Percentiles rank a stretch among this genome's conserved stretches.
Conservation (phyloP, 1,140 invertebrate genomes). For the Globodera rostochiensis region DNA sequence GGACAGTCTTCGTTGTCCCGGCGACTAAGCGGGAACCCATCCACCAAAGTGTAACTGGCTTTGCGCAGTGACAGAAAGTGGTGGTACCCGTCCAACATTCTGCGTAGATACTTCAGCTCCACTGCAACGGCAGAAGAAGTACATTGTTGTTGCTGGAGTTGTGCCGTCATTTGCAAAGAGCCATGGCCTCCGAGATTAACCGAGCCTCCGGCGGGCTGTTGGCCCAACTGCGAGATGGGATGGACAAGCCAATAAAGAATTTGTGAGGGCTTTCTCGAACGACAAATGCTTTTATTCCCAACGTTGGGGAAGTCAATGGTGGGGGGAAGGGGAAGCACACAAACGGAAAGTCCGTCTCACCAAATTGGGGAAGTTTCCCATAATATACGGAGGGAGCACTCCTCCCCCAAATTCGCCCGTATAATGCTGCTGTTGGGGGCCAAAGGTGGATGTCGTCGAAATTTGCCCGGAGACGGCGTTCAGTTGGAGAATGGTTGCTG, state of each 20-base stretch:
- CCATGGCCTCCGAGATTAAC: not conserved
- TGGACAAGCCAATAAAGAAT: no score
- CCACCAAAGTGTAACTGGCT: constrained; percentile 53
- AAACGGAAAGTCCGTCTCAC: constrained; percentile 12
- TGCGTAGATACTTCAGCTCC: constrained; percentile 3
- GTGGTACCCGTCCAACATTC: constrained; percentile 52
- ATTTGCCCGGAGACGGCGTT: constrained; percentile 35
- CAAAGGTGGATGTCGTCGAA: not conserved
- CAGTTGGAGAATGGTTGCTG: constrained; percentile 43
- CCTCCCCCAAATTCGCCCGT: constrained; percentile 26
- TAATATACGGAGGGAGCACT: constrained; percentile 33
- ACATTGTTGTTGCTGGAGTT: not conserved
- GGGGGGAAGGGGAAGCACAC: no score
- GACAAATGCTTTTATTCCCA: no score
- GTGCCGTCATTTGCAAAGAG: constrained; percentile 1
- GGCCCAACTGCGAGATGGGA: constrained; percentile 10
- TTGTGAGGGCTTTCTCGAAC: no score
- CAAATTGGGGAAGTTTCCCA: constrained; percentile 50
- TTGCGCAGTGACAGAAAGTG: constrained; percentile 51
- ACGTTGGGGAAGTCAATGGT: no score
- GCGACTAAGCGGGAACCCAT: constrained; percentile 35
- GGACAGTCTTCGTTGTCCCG: constrained; percentile 44
- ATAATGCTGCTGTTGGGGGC: constrained; percentile 32
- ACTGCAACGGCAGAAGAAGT: not conserved
- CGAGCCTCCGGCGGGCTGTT: not conserved